phyloP scores from a whole-genome alignment of 1,140 invertebrate genomes.

The Drosophila truncata region DNA sequence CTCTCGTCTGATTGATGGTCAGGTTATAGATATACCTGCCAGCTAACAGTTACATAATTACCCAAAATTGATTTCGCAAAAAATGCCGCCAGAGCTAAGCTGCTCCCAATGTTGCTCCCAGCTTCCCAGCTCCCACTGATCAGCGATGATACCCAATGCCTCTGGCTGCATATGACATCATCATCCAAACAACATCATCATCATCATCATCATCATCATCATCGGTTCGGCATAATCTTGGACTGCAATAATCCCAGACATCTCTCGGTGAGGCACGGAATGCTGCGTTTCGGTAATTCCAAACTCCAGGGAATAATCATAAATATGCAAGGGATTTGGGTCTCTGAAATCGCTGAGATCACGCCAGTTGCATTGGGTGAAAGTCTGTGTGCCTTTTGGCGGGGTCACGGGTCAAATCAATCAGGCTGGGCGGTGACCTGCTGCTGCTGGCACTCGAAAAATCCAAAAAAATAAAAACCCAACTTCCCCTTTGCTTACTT shows the following conservation, averaged over 20 bases:
- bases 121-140: constrained; percentile 5
- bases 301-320: constrained; percentile 56
- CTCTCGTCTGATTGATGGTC: constrained; percentile 45
- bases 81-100: constrained; percentile 42
- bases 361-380: constrained; percentile 66
- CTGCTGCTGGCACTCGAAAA: constrained; percentile 25
- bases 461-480: not conserved
- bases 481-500: not conserved
- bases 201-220: not conserved
- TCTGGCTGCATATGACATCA: constrained; percentile 53
- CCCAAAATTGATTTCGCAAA: constrained; percentile 65
- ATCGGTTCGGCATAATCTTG: constrained; percentile 1
- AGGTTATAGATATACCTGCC: not conserved
- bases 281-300: constrained; percentile 75
- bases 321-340: constrained; percentile 42
- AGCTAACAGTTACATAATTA: constrained; percentile 72
- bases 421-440: constrained; percentile 70
- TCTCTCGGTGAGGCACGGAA: constrained; percentile 57
- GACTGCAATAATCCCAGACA: constrained; percentile 38
- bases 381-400: constrained; percentile 42
- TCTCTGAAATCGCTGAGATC: constrained; percentile 35
- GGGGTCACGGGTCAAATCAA: constrained; percentile 77
- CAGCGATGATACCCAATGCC: not conserved
- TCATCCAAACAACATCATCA: not conserved
- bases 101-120: constrained; percentile 52